Percentiles rank a stretch among this genome's conserved stretches.
These are phyloP conservation scores for Patella caerulea DNA, from an alignment of 2,888 invertebrate genomes.

Conservation along the genomic window DNA sequence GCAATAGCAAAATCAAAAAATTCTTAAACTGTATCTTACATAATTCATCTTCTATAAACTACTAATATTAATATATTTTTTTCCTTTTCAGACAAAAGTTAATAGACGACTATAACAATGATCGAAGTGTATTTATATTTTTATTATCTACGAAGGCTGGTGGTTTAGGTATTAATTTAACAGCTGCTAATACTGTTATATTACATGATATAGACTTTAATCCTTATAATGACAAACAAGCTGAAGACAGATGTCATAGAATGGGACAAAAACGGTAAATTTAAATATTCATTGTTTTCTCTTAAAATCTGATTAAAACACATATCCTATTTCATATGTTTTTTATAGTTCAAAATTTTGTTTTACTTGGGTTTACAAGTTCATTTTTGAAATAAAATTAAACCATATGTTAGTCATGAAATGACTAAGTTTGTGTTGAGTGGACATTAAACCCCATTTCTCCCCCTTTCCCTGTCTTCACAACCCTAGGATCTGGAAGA, in stretches of 20 bases:
- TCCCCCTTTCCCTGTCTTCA: no score
- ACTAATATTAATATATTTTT: slow-evolving; percentile 13
- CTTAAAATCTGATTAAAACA: no score
- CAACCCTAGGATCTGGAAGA: no score
- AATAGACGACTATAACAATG: slow-evolving; percentile 89
- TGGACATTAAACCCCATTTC: no score
- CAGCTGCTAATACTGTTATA: slow-evolving; percentile 92
- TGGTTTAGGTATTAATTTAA: slow-evolving; percentile 76
- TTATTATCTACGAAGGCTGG: slow-evolving; percentile 93
- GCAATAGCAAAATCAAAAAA: neutral
- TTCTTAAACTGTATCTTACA: no score
- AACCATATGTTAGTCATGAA: no score
- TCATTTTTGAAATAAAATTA: no score
- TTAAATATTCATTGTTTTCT: neutral
- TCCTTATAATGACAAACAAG: slow-evolving; percentile 97
- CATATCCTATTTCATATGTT: no score
- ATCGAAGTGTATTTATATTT: slow-evolving; percentile 87
- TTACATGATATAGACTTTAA: slow-evolving; percentile 99
- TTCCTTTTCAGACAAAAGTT: slow-evolving; percentile 82
- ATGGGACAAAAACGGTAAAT: slow-evolving; percentile 77
- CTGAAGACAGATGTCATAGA: slow-evolving; percentile 87
- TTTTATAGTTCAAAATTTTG: no score
- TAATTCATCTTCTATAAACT: neutral
- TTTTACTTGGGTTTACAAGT: no score
- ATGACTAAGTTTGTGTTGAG: no score